Conservation (phyloP, 35 echinoderm and acorn worm genomes). For the Eucidaris tribuloides region DNA sequence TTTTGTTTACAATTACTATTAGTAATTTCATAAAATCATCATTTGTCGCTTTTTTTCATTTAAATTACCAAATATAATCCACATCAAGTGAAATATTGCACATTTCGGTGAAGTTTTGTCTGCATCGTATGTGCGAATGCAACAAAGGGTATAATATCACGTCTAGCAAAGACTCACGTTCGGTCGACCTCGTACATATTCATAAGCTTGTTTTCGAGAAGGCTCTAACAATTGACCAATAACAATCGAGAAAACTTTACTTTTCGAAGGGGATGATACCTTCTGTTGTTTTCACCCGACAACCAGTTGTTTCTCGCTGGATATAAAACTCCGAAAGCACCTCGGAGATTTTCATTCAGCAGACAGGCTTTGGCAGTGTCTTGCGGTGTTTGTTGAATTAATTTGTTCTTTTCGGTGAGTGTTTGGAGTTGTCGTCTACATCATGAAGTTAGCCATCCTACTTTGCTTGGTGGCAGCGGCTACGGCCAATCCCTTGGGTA, state of each 20-base stretch:
- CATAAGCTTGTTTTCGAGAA: background rate
- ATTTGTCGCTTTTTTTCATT: no score
- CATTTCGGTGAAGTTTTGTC: no score
- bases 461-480: slow-evolving; percentile 1
- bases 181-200: no score
- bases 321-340: background rate
- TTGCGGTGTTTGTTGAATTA: background rate
- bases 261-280: background rate
- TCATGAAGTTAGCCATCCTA: background rate
- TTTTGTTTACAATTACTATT: no score
- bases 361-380: background rate
- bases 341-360: background rate
- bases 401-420: background rate
- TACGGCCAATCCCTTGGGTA: background rate
- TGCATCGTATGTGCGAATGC: no score
- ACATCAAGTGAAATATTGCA: no score
- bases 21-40: no score
- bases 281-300: background rate
- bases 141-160: no score
- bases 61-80: no score
- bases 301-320: background rate
- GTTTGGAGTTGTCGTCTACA: background rate
- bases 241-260: background rate
- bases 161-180: no score
- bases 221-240: background rate